These are phyloP conservation scores for Pipistrellus kuhlii DNA, from an alignment of 2,797 vertebrate species.

Conservation along the genomic window DNA sequence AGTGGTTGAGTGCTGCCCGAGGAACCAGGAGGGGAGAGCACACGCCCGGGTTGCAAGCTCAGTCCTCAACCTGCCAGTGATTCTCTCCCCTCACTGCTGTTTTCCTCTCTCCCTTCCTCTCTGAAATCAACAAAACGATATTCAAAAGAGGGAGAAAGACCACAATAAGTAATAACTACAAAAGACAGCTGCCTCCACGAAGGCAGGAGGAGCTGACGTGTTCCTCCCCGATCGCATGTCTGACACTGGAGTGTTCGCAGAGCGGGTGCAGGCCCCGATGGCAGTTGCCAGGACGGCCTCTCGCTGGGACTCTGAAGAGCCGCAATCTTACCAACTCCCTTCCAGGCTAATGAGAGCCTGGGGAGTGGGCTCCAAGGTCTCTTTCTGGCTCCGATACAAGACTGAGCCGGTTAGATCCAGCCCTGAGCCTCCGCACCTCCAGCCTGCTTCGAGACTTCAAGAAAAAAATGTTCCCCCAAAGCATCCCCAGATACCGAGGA, in stretches of 20 bases:
- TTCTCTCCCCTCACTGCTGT: too few relatives aligned
- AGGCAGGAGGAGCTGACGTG: not conserved
- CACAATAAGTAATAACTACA: not conserved
- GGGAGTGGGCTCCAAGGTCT: conserved; percentile 51
- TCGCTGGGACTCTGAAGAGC: not conserved
- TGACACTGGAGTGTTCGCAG: not conserved
- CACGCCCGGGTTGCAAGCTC: too few relatives aligned
- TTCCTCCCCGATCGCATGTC: not conserved
- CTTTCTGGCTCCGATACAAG: conserved; percentile 12
- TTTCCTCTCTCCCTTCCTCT: too few relatives aligned
- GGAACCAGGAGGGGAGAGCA: too few relatives aligned
- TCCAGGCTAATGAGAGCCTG: conserved; percentile 54
- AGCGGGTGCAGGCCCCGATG: not conserved
- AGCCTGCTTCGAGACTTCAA: not conserved
- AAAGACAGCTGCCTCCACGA: not conserved
- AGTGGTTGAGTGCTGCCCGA: too few relatives aligned
- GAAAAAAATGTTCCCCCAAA: not conserved
- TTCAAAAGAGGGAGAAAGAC: not conserved
- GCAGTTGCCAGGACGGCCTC: not conserved
- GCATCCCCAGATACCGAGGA: not conserved
- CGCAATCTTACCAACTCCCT: conserved; percentile 30
- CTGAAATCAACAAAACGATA: too few relatives aligned
- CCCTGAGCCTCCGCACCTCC: conserved; percentile 42
- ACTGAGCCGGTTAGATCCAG: conserved; percentile 47
- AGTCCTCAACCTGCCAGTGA: too few relatives aligned